These are phyloP conservation scores for Stratiomys singularior DNA, from an alignment of 2,888 invertebrate species.

Conservation along the genomic window DNA sequence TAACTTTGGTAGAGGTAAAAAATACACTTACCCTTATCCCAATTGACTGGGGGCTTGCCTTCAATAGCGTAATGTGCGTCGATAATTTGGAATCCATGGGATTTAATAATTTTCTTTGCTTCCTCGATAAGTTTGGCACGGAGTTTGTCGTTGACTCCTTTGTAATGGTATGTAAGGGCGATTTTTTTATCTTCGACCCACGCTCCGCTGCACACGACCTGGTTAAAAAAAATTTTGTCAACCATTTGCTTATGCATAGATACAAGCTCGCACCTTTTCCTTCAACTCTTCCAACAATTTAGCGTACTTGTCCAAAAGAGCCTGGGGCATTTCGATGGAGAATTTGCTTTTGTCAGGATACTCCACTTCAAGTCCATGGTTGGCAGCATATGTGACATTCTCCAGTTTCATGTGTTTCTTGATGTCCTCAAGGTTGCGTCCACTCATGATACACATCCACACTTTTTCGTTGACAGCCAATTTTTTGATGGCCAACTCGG, in stretches of 20 bases:
- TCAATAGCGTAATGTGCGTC: constrained; percentile 79
- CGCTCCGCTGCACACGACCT: constrained; percentile 77
- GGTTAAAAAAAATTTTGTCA: not conserved
- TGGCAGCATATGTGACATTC: constrained; percentile 78
- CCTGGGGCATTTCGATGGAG: constrained; percentile 79
- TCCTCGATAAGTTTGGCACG: constrained; percentile 70
- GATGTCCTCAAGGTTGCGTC: constrained; percentile 77
- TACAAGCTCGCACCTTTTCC: constrained; percentile 68
- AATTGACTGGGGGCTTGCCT: constrained; percentile 81
- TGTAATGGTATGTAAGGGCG: constrained; percentile 77
- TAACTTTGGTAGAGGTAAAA: not conserved
- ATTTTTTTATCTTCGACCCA: constrained; percentile 84
- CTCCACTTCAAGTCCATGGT: constrained; percentile 79
- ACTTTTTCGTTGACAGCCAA: constrained; percentile 77
- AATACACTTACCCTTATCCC: constrained; percentile 74
- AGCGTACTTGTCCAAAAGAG: constrained; percentile 74
- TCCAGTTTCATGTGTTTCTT: constrained; percentile 73
- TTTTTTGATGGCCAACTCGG: constrained; percentile 75
- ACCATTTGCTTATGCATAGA: not conserved
- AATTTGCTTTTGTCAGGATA: constrained; percentile 82
- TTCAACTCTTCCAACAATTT: constrained; percentile 74
- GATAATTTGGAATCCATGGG: constrained; percentile 75
- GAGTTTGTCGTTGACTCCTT: constrained; percentile 73
- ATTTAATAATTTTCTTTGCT: constrained; percentile 73
- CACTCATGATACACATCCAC: constrained; percentile 78